Conservation (phyloP, 2,797 vertebrate genomes). For the Pteronotus mesoamericanus region DNA sequence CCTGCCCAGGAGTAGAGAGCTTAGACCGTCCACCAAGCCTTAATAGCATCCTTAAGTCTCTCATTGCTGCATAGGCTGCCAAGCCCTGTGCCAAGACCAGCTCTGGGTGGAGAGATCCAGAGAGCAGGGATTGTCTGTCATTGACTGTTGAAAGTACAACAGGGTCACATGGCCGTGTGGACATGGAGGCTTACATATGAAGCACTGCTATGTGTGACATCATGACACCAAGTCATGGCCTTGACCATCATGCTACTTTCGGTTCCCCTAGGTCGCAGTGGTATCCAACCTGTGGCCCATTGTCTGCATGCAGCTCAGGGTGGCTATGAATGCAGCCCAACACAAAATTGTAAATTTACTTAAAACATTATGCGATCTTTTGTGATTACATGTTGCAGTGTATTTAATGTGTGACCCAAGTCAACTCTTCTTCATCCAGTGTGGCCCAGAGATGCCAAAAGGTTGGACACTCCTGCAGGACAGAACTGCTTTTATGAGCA, state of each 20-base stretch:
- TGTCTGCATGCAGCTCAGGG: too few relatives aligned
- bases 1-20: neutral
- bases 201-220: neutral
- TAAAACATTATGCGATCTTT: too few relatives aligned
- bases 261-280: neutral
- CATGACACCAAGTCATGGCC: neutral
- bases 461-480: neutral
- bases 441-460: too few relatives aligned
- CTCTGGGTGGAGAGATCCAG: neutral
- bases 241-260: neutral
- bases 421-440: too few relatives aligned
- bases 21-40: neutral
- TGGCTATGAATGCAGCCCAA: too few relatives aligned
- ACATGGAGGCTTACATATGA: neutral
- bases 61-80: neutral
- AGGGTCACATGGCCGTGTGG: neutral
- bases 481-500: neutral
- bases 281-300: too few relatives aligned
- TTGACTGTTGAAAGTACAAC: neutral
- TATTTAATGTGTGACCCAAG: too few relatives aligned
- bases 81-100: neutral
- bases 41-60: neutral
- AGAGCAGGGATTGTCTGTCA: neutral
- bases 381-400: too few relatives aligned
- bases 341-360: too few relatives aligned